Conservation (phyloP, 1,140 invertebrate genomes). For the Cylas formicarius region DNA sequence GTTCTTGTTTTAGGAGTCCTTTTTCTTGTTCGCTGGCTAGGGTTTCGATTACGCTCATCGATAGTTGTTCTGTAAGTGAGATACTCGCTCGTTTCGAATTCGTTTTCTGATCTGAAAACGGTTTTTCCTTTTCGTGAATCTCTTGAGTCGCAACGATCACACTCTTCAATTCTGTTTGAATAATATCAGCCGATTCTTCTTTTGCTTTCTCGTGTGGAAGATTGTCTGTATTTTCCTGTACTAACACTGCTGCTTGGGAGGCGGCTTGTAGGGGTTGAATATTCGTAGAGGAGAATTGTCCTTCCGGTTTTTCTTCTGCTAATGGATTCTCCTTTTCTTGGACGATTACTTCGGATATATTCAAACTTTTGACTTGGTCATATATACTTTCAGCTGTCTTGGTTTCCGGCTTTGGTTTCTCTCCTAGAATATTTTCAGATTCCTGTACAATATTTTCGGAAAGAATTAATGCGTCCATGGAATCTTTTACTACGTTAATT, state of each 20-base stretch:
- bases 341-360: conserved; percentile 42
- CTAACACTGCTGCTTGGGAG: conserved; percentile 20
- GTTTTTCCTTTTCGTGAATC: conserved; percentile 43
- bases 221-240: conserved; percentile 23
- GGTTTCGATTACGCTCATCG: conserved; percentile 40
- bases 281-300: conserved; percentile 34
- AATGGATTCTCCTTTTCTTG: conserved; percentile 47
- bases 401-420: conserved; percentile 31
- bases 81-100: conserved; percentile 21
- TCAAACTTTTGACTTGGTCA: conserved; percentile 42
- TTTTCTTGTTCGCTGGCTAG: conserved; percentile 43
- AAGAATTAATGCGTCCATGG: conserved; percentile 47
- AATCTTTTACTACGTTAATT: conserved; percentile 37
- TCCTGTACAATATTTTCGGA: conserved; percentile 46
- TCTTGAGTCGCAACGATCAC: conserved; percentile 43
- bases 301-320: conserved; percentile 34
- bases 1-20: conserved; percentile 27
- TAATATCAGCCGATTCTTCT: conserved; percentile 22
- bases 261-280: conserved; percentile 15
- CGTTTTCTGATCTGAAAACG: conserved; percentile 19
- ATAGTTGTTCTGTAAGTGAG: conserved; percentile 30
- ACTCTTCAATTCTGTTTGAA: conserved; percentile 44
- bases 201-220: conserved; percentile 11
- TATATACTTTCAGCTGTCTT: conserved; percentile 43
- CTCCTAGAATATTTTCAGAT: conserved; percentile 44